A percentile compares a stretch with the other conserved stretches of the same genome.
Conservation (phyloP, 2,888 invertebrate species). For the Polietes domitor region DNA sequence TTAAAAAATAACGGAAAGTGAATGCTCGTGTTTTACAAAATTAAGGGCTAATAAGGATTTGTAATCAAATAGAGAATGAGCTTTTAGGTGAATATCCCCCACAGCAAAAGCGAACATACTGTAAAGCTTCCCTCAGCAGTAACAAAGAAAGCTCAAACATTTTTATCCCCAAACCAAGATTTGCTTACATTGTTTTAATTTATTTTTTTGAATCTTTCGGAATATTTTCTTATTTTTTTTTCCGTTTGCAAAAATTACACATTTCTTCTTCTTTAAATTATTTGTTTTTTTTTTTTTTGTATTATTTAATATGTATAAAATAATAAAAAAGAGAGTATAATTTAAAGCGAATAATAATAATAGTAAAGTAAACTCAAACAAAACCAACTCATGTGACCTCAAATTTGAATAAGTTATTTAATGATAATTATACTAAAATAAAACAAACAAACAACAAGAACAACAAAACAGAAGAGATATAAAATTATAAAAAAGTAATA, state of each 20-base stretch:
- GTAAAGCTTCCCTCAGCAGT: too few species aligned
- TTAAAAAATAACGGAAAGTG: too few species aligned
- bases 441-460: constrained; percentile 63
- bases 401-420: constrained; percentile 80
- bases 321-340: constrained; percentile 12
- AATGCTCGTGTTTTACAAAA: too few species aligned
- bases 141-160: background rate
- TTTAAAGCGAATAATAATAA: constrained; percentile 49
- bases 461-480: constrained; percentile 70
- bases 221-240: too few species aligned
- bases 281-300: constrained; percentile 40
- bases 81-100: too few species aligned
- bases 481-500: constrained; percentile 67
- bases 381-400: constrained; percentile 82
- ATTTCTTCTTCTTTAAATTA: background rate
- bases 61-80: too few species aligned
- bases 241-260: background rate
- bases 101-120: too few species aligned
- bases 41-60: too few species aligned
- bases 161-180: background rate
- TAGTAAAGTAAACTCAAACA: constrained; percentile 72
- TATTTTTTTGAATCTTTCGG: too few species aligned
- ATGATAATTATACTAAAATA: constrained; percentile 68
- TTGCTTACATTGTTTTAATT: background rate
- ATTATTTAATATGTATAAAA: constrained; percentile 23